Evolutionary conservation across 2,113 vertebrate species (phyloP), one percentile per base, ranked within the genome.

Genomic region (Cygnus atratus): DNA sequence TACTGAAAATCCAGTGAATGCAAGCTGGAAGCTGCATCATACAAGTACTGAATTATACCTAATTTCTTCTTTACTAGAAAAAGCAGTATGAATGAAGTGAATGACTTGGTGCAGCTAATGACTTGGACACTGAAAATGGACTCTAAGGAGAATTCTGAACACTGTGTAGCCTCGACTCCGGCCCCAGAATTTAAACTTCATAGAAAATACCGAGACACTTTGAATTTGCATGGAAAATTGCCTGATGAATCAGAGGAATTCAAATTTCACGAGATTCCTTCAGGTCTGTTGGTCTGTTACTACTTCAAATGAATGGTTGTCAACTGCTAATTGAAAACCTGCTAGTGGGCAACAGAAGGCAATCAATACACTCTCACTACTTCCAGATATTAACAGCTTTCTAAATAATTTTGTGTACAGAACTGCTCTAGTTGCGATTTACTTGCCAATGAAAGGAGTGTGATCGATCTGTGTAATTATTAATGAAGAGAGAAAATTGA

Each of bases 31-130:
- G 22, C n/a, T 84, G 17, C 37, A n/a, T 77, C 16, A 0, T 18
- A 25, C 79, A 48, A 28, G 48, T 31, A 89, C 72, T 84, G 77
- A 73, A 46, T 68, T 21, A 33, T 6, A 20, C 78, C 22, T 84
- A 86, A 19, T 22, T 93, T 88, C 65, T 88, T 29, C 61, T 62
- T 52, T 75, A 63, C 35, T 94, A 99, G 99, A 91, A 99, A 98
- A 96, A 96, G 83, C 76, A 98, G 94, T 26, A 96, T 96, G 92
- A 98, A 71, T 73, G 99, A 99, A 96, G 99, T 99, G 96, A 98
- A 98, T 78, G 99, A 99, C 95, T 98, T 99, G 91, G 98, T 99
- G 72, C 98, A 99, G 35, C 92, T 99, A 96, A 99, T 99, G 99
- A 99, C 99, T 1, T 94, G 98, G 88, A 99, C 99, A 13, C 98